These are phyloP conservation scores for Lasius platythorax DNA, from an alignment of 2,888 invertebrate species.

Conservation along the genomic window DNA sequence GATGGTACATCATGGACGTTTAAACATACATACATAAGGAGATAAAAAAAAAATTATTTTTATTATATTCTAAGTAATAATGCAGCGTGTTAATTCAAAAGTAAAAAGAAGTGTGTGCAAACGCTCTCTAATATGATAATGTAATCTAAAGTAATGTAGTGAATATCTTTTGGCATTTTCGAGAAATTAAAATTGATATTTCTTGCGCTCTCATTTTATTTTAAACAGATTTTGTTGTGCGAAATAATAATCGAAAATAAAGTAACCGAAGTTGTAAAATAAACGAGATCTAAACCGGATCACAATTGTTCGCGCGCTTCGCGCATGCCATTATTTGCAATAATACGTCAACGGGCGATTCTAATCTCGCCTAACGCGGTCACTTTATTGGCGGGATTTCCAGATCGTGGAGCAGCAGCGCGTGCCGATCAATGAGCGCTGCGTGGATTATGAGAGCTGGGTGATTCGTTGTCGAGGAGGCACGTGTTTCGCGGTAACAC, in stretches of 20 bases:
- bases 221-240: background rate
- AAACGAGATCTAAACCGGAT: background rate
- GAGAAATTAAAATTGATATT: too few relatives aligned
- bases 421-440: constrained; percentile 79
- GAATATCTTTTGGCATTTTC: too few relatives aligned
- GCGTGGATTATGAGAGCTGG: constrained; percentile 75
- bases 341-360: constrained; percentile 36
- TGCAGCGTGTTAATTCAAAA: too few relatives aligned
- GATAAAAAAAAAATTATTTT: too few relatives aligned
- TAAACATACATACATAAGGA: too few relatives aligned
- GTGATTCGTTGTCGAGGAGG: constrained; percentile 56
- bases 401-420: constrained; percentile 67
- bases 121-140: too few relatives aligned
- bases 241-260: background rate
- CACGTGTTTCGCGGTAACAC: constrained; percentile 51
- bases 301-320: background rate
- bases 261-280: background rate
- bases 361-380: constrained; percentile 47
- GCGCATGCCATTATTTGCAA: constrained; percentile 24
- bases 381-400: constrained; percentile 53
- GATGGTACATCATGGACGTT: background rate
- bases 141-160: too few relatives aligned
- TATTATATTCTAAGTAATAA: too few relatives aligned
- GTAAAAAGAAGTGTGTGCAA: too few relatives aligned
- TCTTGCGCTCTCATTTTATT: background rate